Evolutionary conservation across 2,113 vertebrate species (phyloP).

Genomic region (Silurus asotus): DNA sequence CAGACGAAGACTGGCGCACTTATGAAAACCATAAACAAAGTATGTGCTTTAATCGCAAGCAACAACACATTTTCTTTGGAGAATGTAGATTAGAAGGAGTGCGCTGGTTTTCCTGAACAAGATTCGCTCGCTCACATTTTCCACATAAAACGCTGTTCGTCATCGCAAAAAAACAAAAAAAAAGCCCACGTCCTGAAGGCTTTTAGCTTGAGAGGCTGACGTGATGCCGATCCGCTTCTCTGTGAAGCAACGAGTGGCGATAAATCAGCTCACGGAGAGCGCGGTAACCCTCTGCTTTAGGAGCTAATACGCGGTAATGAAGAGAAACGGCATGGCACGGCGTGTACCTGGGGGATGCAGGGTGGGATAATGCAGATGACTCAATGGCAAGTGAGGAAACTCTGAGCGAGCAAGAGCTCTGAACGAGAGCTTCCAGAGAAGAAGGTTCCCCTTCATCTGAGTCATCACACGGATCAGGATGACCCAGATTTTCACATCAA

Average conservation of each 20-base stretch:
- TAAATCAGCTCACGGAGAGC: constrained; percentile 17
- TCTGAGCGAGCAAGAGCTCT: constrained; percentile 39
- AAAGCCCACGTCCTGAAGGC: background rate
- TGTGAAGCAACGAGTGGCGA: background rate
- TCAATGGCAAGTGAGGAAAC: constrained; percentile 36
- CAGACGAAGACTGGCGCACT: background rate
- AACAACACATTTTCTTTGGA: background rate
- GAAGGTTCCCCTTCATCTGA: constrained; percentile 13
- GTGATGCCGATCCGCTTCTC: constrained; percentile 6
- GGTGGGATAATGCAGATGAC: constrained; percentile 35
- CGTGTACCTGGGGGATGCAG: constrained; percentile 20
- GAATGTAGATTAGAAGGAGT: background rate
- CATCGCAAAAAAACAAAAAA: background rate
- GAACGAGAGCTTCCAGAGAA: constrained; percentile 9
- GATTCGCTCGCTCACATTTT: constrained; percentile 11
- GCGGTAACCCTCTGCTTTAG: constrained; percentile 34
- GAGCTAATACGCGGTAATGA: constrained; percentile 37
- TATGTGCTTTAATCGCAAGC: background rate
- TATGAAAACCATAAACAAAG: background rate
- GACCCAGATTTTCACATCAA: constrained; percentile 22
- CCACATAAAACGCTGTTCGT: constrained; percentile 21
- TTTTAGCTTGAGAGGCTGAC: constrained; percentile 1
- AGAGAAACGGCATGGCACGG: constrained; percentile 22
- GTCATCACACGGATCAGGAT: constrained; percentile 19
- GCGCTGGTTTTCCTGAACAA: background rate